Evolutionary conservation across 2,888 invertebrate species (phyloP).

Genomic region (Agonopterix heracliana): DNA sequence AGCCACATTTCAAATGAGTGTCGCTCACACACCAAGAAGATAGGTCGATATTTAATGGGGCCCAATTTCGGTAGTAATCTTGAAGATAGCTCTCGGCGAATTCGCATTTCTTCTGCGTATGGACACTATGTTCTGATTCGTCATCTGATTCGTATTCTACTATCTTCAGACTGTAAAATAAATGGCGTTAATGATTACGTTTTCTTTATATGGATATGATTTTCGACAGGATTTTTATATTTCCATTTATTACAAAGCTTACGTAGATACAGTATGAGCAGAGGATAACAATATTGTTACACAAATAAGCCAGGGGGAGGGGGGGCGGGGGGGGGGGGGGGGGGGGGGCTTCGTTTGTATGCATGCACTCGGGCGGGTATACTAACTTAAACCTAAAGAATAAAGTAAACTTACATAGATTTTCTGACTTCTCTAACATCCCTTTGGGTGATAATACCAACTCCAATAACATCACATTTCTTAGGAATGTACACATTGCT

Average conservation of each 20-base stretch:
- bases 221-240: too few relatives aligned
- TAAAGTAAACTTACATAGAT: conserved; percentile 44
- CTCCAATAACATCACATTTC: conserved; percentile 43
- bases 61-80: conserved; percentile 49
- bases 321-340: too few relatives aligned
- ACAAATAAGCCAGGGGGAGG: too few relatives aligned
- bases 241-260: too few relatives aligned
- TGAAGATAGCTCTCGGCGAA: conserved; percentile 52
- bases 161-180: conserved; percentile 36
- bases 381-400: background rate
- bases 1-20: conserved; percentile 32
- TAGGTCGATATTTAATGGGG: conserved; percentile 38
- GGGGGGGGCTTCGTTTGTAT: too few relatives aligned
- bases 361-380: too few relatives aligned
- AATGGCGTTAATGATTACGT: background rate
- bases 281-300: too few relatives aligned
- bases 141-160: conserved; percentile 37
- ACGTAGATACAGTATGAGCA: too few relatives aligned
- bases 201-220: too few relatives aligned
- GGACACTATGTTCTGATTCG: conserved; percentile 27
- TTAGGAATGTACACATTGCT: conserved; percentile 39
- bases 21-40: conserved; percentile 46
- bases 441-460: conserved; percentile 49
- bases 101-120: conserved; percentile 25
- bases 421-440: conserved; percentile 33